Base-by-base conservation (phyloP, 2,113 vertebrate species). In the Zosterops japonicus region DNA sequence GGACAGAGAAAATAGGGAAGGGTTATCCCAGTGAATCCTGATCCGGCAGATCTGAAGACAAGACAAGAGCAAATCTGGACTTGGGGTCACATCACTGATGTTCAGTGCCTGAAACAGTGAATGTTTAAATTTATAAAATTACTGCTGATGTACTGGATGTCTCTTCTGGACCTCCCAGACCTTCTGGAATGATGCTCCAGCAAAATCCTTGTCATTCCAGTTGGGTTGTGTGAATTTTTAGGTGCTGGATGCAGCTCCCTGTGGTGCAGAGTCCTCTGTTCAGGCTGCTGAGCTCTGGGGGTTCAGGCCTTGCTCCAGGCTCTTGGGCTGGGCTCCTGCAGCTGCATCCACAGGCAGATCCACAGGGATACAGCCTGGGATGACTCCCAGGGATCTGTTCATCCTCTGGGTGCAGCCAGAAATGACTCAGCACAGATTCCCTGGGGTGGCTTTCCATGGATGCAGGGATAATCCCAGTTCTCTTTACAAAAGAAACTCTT, bases 71-170 rank as follows among this genome's bases (percentile, higher is more conserved):
- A 27, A 7, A 4, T 3, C 4, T 22, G 27, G 49, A 3, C 18
- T 14, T 55, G 27, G 22, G 44, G 14, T 90, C 56, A 18, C 8
- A 0, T 22, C 0, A 0, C 0, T 61, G 53, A 4, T 55, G 14
- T 42, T 75, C 27, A 8, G 31, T 65, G 46, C 35, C 36, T 49
- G 23, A 42, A 83, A 21, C 7, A 14, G 31, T 4, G 35, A 44
- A 57, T 39, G 9, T 44, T 27, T 50, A 9, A 29, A 44, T 61
- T 39, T 14, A 3, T 42, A 5, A 15, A 53, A 6, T 21, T 21
- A 0, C 8, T 25, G 20, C 15, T 60, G 14, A 22, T 13, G 7
- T 53, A 9, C 57, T 57, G n/a, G 9, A 16, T 2, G 0, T 50
- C 63, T 53, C 68, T 69, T 49, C 22, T 74, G 63, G 9, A 42